These are phyloP conservation scores for Neodon shergylaensis DNA, from an alignment of 2,113 vertebrate species.

Conservation along the genomic window DNA sequence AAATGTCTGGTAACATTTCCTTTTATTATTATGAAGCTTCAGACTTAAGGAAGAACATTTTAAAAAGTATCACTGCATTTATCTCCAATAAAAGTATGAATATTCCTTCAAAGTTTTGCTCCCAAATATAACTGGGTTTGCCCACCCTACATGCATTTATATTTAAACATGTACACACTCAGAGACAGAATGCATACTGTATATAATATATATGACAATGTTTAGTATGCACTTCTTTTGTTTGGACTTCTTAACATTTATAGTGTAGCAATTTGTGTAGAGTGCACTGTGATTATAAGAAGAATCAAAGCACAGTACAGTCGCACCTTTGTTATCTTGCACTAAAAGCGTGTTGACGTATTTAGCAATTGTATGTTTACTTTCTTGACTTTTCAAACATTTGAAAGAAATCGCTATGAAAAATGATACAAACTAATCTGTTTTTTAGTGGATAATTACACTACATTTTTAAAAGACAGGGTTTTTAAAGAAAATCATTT, in stretches of 20 bases:
- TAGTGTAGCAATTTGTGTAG: conserved; percentile 91
- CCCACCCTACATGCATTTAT: conserved; percentile 66
- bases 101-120: conserved; percentile 56
- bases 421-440: conserved; percentile 86
- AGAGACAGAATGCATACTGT: conserved; percentile 87
- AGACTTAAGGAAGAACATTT: conserved; percentile 13
- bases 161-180: conserved; percentile 64
- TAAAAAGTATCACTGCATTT: background rate
- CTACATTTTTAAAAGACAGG: conserved; percentile 89
- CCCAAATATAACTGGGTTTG: conserved; percentile 75
- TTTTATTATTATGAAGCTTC: conserved; percentile 47
- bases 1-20: conserved; percentile 40
- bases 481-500: conserved; percentile 88
- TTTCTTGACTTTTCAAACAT: conserved; percentile 86
- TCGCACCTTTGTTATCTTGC: conserved; percentile 92
- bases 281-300: conserved; percentile 90
- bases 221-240: conserved; percentile 89
- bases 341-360: conserved; percentile 92
- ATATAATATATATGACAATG: conserved; percentile 87
- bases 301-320: conserved; percentile 91
- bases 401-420: conserved; percentile 81
- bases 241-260: conserved; percentile 87
- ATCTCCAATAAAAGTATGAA: conserved; percentile 20
- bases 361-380: conserved; percentile 90
- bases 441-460: conserved; percentile 88